Base-by-base conservation (phyloP, 2,113 vertebrate genomes). In the Crotophaga sulcirostris region DNA sequence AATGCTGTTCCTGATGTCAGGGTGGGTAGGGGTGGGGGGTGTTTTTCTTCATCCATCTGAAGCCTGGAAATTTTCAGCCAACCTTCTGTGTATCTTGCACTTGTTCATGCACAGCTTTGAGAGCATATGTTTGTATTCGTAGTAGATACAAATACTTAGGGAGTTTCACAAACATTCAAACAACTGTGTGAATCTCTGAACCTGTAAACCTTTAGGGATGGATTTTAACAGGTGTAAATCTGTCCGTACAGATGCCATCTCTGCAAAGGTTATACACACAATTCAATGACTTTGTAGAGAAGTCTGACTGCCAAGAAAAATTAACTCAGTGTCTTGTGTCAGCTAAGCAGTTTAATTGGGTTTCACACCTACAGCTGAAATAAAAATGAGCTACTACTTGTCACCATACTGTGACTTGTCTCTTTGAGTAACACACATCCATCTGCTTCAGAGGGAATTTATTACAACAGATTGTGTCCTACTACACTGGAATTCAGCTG, bases 311-410 rank as follows among this genome's bases (percentile, higher is more conserved):
- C 93, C 75, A 95, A 88, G 72, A 84, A 84, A 93, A 94, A 80
- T 54, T 82, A 91, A 64, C 85, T 86, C 83, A 0, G 0, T 89
- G 42, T 91, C 58, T 82, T 74, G 40, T 91, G 84, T 96, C 62
- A 95, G 45, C 94, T 91, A 85, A 86, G 47, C 67, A 94, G n/a
- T 85, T 89, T 94, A 82, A 95, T 60, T 90, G 52, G 47, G 58
- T 96, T 95, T 95, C 68, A 34, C 77, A 87, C 70, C 38, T 78
- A 79, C 72, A 44, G 54, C 62, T 87, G 84, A 93, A 95, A 85
- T 89, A 49, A 91, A 91, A 96, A 89, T 9, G 11, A 95, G 59
- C 70, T 96, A 64, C 74, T 96, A 17, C 58, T 84, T 95, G 58
- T 94, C 62, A 69, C 51, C n/a, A 34, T 45, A n/a, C 83, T 90